Evolutionary conservation across 2,797 vertebrate species (phyloP).

Genomic region (Acipenser oxyrinchus): DNA sequence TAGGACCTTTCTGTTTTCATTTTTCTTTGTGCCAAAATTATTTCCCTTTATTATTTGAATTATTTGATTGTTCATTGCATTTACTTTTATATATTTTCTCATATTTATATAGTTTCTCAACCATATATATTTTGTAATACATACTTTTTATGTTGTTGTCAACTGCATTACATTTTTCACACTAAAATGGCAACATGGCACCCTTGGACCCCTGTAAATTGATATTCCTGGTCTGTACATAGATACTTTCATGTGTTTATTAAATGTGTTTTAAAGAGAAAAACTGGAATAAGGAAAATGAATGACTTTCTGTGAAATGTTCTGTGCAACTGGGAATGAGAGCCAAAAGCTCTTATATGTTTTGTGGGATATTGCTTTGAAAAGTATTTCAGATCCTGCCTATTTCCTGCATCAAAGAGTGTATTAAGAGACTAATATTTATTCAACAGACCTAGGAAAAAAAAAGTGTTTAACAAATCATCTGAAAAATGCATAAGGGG

Average conservation of each 20-base stretch:
- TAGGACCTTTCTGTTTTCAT: conserved; percentile 32
- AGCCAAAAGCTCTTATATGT: conserved; percentile 17
- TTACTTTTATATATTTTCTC: conserved; percentile 35
- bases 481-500: conserved; percentile 12
- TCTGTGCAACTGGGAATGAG: background rate
- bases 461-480: conserved; percentile 6
- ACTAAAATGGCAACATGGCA: conserved; percentile 37
- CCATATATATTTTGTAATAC: conserved; percentile 45
- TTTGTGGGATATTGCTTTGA: conserved; percentile 13
- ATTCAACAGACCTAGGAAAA: conserved; percentile 12
- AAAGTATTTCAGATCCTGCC: background rate
- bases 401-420: conserved; percentile 2
- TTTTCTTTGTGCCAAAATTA: conserved; percentile 32
- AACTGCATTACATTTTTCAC: background rate
- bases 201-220: conserved; percentile 32
- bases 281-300: conserved; percentile 41
- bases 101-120: conserved; percentile 34
- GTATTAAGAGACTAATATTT: background rate
- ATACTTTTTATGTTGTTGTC: conserved; percentile 29
- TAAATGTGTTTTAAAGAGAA: conserved; percentile 38
- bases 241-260: conserved; percentile 41
- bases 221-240: conserved; percentile 40
- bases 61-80: conserved; percentile 31
- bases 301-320: conserved; percentile 40
- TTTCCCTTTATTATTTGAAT: conserved; percentile 25